Conservation (phyloP, 2,888 invertebrate species). For the Oasisia sp. region DNA sequence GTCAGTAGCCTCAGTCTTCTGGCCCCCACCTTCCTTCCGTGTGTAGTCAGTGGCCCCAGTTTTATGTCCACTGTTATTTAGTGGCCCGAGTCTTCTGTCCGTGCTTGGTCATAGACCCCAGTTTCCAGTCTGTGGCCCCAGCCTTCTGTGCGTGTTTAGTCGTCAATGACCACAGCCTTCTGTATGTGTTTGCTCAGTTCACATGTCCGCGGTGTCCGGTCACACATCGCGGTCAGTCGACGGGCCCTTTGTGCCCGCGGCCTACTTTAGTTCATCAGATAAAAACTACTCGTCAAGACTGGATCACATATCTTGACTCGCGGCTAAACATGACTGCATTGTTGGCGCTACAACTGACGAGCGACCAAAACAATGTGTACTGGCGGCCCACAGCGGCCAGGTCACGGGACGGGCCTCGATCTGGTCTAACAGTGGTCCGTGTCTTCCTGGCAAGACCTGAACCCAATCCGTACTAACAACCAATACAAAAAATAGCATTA, state of each 20-base stretch:
- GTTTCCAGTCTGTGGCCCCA: not conserved
- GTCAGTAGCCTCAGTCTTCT: no score
- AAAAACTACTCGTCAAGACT: not conserved
- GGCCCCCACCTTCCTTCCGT: no score
- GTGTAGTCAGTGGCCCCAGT: not conserved
- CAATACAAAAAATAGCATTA: no score
- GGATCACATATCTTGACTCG: not conserved
- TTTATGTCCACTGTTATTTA: no score
- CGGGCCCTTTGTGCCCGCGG: not conserved
- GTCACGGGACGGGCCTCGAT: not conserved
- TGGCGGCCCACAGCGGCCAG: not conserved
- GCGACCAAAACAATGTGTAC: not conserved
- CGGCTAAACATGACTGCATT: not conserved
- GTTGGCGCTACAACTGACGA: not conserved
- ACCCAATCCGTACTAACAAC: no score
- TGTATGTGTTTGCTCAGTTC: not conserved
- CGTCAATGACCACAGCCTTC: not conserved
- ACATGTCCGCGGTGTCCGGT: not conserved
- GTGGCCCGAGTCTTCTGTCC: no score
- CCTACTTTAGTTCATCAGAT: conserved; percentile 17
- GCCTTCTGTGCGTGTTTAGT: not conserved
- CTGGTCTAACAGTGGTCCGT: not conserved
- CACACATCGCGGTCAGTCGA: not conserved
- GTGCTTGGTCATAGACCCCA: no score
- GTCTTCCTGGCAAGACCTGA: not conserved